These are phyloP conservation scores for Podarcis cretensis DNA, from an alignment of 2,113 vertebrate species.

Conservation along the genomic window DNA sequence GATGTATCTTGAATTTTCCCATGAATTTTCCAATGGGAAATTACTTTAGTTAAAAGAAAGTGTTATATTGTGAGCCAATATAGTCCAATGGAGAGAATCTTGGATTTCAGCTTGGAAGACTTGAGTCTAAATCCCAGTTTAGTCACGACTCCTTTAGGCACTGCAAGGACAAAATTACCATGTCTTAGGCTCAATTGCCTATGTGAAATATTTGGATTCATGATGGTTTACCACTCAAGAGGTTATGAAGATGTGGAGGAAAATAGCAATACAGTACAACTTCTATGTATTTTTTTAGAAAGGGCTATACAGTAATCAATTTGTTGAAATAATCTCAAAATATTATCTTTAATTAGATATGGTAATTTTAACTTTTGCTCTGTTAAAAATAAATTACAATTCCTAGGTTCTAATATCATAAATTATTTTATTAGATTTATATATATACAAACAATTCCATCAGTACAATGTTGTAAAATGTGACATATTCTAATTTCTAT, in stretches of 20 bases:
- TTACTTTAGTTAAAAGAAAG: background rate
- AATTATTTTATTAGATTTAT: background rate
- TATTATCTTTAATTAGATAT: background rate
- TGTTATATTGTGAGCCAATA: background rate
- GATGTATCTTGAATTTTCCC: background rate
- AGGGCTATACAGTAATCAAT: background rate
- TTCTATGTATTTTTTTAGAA: background rate
- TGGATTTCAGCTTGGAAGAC: background rate
- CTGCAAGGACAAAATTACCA: background rate
- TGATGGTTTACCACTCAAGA: background rate
- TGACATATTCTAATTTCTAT: background rate
- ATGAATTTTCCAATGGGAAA: background rate
- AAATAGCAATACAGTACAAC: background rate
- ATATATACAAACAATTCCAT: background rate
- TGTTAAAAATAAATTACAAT: background rate
- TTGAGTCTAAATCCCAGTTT: background rate
- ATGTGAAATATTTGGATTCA: background rate
- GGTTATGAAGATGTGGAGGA: background rate
- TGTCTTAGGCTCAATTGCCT: background rate
- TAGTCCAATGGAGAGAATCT: background rate
- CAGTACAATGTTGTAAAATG: background rate
- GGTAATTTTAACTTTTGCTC: background rate
- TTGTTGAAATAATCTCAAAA: background rate
- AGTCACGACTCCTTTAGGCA: background rate
- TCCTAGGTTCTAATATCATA: background rate